phyloP scores from a whole-genome alignment of 2,888 invertebrate genomes.

The Yponomeuta malinellus region DNA sequence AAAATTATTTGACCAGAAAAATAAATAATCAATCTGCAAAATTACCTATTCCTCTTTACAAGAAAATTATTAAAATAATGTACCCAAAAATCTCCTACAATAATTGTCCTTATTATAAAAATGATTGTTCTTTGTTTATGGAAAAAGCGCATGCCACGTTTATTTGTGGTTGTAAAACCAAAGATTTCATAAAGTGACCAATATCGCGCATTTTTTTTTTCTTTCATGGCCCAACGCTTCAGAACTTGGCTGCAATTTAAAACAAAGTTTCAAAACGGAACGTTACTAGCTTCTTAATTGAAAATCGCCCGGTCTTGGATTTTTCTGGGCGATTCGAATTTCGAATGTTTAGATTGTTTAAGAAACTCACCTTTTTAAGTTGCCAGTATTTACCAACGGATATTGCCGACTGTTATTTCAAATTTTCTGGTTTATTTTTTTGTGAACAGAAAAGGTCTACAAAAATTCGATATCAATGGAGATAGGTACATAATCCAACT shows the following conservation, averaged over 20 bases:
- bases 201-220: not conserved
- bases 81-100: no score
- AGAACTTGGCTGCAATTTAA: constrained; percentile 43
- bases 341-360: not conserved
- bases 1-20: no score
- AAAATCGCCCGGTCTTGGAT: constrained; percentile 28
- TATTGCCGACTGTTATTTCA: constrained; percentile 4
- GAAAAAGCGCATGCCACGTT: no score
- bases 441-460: no score
- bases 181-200: not conserved
- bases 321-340: not conserved
- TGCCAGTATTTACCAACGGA: not conserved
- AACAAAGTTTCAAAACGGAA: constrained; percentile 54
- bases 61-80: no score
- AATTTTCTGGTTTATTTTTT: not conserved
- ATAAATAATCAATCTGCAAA: no score
- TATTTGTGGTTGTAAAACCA: no score
- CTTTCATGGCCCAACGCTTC: not conserved
- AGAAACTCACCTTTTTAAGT: not conserved
- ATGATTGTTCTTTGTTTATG: no score
- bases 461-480: not conserved
- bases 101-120: no score
- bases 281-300: constrained; percentile 57
- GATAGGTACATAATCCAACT: not conserved
- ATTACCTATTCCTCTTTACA: no score